Evolutionary conservation across 2,113 vertebrate species (phyloP).

Genomic region (Ochotona princeps): DNA sequence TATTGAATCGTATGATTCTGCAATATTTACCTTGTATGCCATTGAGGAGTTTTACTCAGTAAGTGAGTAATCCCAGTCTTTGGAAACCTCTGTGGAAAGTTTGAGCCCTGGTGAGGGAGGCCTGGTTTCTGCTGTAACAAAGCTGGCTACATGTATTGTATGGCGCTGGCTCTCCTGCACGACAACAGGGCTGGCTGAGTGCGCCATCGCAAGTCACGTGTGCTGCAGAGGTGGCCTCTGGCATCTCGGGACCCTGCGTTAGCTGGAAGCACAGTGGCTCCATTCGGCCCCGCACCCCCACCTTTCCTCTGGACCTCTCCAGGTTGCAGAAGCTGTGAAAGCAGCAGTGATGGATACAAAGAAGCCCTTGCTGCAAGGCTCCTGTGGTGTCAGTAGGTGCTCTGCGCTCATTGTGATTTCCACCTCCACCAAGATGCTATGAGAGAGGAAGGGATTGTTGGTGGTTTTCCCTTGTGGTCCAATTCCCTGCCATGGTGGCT

Average conservation of each 20-base stretch:
- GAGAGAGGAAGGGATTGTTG: no score
- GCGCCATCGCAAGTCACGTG: no score
- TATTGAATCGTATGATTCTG: not conserved
- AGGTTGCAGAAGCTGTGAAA: not conserved
- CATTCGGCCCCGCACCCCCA: not conserved
- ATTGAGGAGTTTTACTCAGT: not conserved
- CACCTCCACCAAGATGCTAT: not conserved
- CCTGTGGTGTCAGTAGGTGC: not conserved
- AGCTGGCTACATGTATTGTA: not conserved
- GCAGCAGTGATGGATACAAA: no score
- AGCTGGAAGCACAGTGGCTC: no score
- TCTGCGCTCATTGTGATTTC: accelerated
- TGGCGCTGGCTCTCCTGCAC: no score
- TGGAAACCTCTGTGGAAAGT: not conserved
- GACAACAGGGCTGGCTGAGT: no score
- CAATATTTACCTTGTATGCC: accelerated
- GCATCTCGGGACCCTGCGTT: not conserved
- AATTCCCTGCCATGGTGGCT: not conserved
- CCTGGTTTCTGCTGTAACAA: not conserved
- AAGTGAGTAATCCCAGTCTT: not conserved
- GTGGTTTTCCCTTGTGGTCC: no score
- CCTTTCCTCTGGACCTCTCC: not conserved
- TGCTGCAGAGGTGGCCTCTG: no score
- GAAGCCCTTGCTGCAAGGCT: not conserved
- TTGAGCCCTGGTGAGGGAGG: not conserved